phyloP scores from a whole-genome alignment of 2,113 vertebrate genomes.

The Raphicerus campestris region DNA sequence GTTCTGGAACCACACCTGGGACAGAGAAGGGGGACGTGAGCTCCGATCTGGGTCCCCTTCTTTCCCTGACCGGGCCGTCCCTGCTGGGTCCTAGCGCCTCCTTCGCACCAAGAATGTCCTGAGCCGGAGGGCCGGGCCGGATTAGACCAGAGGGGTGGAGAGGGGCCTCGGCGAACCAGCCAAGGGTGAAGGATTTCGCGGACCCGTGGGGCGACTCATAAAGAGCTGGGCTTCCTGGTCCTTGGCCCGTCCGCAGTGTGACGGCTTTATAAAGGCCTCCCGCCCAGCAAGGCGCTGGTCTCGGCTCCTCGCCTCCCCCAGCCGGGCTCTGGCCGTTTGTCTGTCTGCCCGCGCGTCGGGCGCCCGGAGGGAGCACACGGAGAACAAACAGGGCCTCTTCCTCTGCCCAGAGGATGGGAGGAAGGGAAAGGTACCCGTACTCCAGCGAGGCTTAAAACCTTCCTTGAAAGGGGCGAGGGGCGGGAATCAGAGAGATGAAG shows the following conservation, averaged over 20 bases:
- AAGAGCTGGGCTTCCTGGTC: constrained; percentile 44
- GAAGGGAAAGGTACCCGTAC: neutral
- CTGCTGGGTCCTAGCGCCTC: constrained; percentile 52
- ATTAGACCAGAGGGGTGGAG: constrained; percentile 57
- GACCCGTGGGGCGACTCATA: constrained; percentile 58
- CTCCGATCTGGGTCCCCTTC: neutral
- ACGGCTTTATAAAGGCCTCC: constrained; percentile 22
- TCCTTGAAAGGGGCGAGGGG: neutral
- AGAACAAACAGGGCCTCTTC: neutral
- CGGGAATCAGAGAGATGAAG: neutral
- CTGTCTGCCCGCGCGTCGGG: neutral
- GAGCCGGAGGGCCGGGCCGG: constrained; percentile 34
- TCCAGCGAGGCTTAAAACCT: neutral
- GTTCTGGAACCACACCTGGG: constrained; percentile 91
- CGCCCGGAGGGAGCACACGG: neutral
- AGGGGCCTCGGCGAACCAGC: constrained; percentile 56
- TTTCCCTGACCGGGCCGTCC: neutral
- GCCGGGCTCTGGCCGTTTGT: neutral
- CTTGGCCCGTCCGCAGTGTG: neutral
- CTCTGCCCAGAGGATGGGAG: neutral
- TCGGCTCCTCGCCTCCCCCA: neutral
- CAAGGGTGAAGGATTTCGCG: constrained; percentile 65
- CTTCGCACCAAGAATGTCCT: neutral
- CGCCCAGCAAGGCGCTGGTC: neutral
- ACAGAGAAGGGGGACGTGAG: neutral